Base-by-base conservation (phyloP, 2,888 invertebrate species). In the Leptogaster cylindrica region DNA sequence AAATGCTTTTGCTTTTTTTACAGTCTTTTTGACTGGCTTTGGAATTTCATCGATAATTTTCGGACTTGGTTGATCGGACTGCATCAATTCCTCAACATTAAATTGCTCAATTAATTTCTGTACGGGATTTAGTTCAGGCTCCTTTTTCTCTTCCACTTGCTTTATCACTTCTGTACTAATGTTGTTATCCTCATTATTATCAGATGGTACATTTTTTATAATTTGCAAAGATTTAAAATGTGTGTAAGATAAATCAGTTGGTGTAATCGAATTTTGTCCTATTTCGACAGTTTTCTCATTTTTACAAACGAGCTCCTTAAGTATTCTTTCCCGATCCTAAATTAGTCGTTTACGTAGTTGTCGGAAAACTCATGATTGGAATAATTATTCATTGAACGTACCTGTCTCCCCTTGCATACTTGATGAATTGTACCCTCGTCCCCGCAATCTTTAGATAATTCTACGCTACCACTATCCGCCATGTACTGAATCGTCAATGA, bases 391-490 rank as follows among this genome's bases (percentile, higher is more conserved):
- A 28, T 58, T 55, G 16, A 31, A 69, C 74, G 83, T 83, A 90
- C 90, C 84, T 88, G 86, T 78, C 89, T 88, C 73, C 90, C 89
- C 75, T 88, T 88, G 79, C 91, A 91, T 71, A 89, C 86, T 67
- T 90, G 87, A 70, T 88, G 84, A 75, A 88, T 85, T 2, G 89
- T 87, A 8, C 89, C 90, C 69, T 89, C 89, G 69, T 89, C 80
- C 58, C 90, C 90, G 73, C 91, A 91, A 77, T 91, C 90, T 25
- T 89, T 86, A 36, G 89, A 89, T 65, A 91, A 82, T 77, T 89
- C 90, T 58, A 91, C 86, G 50, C 89, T 89, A 31, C 89, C 89
- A 76, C 89, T 88, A 76, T 91, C 91, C 25, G 90, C 90, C 75
- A 90, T 84, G 76, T 89, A 91, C 68, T 90, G 84, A 71, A 89